A percentile compares a stretch with the other conserved stretches of the same genome.
These are phyloP conservation scores for Drosophila willistoni DNA, from an alignment of 1,140 invertebrate genomes.

Conservation along the genomic window DNA sequence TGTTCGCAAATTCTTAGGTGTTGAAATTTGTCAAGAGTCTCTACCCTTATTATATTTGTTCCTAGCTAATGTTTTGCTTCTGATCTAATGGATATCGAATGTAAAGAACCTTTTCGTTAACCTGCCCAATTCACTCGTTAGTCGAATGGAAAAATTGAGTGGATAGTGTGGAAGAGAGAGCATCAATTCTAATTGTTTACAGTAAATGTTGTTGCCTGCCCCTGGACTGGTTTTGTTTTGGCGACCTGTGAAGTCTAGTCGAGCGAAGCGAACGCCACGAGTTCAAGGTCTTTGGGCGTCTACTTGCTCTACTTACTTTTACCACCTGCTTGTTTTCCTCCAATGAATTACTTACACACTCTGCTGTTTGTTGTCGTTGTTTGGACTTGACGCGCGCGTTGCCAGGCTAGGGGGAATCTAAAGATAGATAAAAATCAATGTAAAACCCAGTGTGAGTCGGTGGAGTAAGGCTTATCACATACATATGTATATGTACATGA, in stretches of 20 bases:
- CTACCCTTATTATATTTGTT: no score
- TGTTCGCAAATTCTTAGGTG: no score
- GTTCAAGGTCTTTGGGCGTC: constrained; percentile 64
- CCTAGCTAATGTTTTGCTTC: no score
- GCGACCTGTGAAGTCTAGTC: constrained; percentile 36
- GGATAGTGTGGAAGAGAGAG: not conserved
- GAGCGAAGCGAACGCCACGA: constrained; percentile 2
- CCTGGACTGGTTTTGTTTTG: constrained; percentile 5
- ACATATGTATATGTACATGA: constrained; percentile 17
- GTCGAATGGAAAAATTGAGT: not conserved
- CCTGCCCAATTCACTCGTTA: no score
- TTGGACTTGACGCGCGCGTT: constrained; percentile 44
- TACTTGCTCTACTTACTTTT: constrained; percentile 41
- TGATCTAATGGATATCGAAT: no score
- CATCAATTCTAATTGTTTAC: constrained; percentile 4
- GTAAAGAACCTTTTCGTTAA: no score
- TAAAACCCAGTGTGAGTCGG: constrained; percentile 11
- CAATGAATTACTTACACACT: constrained; percentile 54
- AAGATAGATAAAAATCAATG: constrained; percentile 65
- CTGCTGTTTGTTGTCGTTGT: constrained; percentile 30
- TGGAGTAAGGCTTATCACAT: constrained; percentile 23
- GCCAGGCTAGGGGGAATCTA: constrained; percentile 38
- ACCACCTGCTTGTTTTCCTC: constrained; percentile 63
- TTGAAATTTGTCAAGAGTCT: no score
- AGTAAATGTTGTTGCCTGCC: not conserved